phyloP scores from a whole-genome alignment of 2,888 invertebrate species.

The Idaea straminata region DNA sequence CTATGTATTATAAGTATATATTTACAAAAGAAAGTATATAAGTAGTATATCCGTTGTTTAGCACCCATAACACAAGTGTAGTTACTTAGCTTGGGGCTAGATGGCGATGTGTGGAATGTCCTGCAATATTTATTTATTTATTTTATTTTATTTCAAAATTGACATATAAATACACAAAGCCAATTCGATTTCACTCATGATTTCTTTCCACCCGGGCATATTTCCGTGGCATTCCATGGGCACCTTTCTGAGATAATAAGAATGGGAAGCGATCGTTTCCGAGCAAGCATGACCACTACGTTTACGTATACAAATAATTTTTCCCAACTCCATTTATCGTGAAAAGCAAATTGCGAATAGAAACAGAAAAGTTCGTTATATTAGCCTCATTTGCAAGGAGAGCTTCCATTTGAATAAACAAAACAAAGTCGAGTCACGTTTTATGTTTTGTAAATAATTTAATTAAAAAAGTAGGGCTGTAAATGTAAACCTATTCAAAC shows the following conservation, averaged over 20 bases:
- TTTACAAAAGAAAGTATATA: too few relatives aligned
- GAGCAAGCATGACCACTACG: not conserved
- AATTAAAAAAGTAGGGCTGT: constrained; percentile 15
- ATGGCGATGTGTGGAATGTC: too few relatives aligned
- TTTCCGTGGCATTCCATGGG: too few relatives aligned
- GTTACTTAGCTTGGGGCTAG: too few relatives aligned
- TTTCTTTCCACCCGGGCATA: too few relatives aligned
- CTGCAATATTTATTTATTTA: too few relatives aligned
- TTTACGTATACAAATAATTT: not conserved
- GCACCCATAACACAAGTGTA: too few relatives aligned
- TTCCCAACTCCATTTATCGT: not conserved
- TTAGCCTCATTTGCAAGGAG: constrained; percentile 16
- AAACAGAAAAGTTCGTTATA: constrained; percentile 18
- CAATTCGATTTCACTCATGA: too few relatives aligned
- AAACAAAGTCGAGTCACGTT: constrained; percentile 28
- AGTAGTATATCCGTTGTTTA: too few relatives aligned
- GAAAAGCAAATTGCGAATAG: constrained; percentile 11
- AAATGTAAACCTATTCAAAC: constrained; percentile 11
- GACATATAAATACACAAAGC: too few relatives aligned
- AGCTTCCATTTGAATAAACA: constrained; percentile 20
- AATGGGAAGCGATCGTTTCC: not conserved
- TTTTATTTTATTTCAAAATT: too few relatives aligned
- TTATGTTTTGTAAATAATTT: constrained; percentile 8
- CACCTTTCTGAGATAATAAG: not conserved
- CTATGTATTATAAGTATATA: too few relatives aligned